Conservation (phyloP, 2,888 invertebrate species). For the Erpobdella octoculata region DNA sequence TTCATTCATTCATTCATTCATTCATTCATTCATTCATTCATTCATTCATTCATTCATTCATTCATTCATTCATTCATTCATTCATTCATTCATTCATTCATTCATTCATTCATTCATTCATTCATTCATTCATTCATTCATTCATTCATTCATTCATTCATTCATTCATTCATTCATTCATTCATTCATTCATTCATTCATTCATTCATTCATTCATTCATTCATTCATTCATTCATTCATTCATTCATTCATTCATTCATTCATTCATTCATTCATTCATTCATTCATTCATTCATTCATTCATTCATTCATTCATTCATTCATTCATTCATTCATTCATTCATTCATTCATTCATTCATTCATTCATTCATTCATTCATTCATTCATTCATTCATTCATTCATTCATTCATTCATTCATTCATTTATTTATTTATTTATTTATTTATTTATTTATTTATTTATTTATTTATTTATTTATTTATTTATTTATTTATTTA, state of each 20-base stretch:
- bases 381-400: neutral
- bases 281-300: neutral
- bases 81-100: neutral
- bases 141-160: neutral
- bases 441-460: too few relatives aligned
- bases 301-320: neutral
- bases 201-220: constrained; percentile 6
- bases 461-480: too few relatives aligned
- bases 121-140: neutral
- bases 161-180: neutral
- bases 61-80: neutral
- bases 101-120: neutral
- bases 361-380: neutral
- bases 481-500: too few relatives aligned
- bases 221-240: constrained; percentile 13
- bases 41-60: too few relatives aligned
- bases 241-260: neutral
- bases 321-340: neutral
- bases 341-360: neutral
- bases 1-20: too few relatives aligned
- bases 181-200: neutral
- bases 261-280: neutral
- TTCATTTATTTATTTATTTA: too few relatives aligned
- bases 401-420: neutral
- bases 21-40: too few relatives aligned